Evolutionary conservation across 2,113 vertebrate species (phyloP).

Genomic region (Lepus timidus): DNA sequence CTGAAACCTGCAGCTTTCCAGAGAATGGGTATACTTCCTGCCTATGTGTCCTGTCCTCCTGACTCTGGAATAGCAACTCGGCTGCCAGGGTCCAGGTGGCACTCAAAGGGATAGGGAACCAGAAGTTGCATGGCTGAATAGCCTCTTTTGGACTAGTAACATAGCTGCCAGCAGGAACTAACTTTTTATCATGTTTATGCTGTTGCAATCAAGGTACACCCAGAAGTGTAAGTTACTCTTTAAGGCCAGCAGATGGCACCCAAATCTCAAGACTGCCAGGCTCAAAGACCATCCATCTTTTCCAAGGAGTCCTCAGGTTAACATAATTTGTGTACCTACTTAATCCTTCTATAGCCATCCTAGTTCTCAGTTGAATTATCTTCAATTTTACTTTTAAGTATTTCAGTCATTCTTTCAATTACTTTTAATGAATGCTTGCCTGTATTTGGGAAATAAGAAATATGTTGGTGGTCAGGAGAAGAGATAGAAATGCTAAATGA

Average conservation of each 20-base stretch:
- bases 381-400: neutral
- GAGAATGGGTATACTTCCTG: neutral
- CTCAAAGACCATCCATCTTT: neutral
- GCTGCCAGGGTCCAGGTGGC: neutral
- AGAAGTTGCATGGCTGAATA: neutral
- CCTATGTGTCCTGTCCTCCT: neutral
- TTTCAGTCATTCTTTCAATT: slow-evolving; percentile 48
- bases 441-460: neutral
- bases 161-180: neutral
- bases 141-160: neutral
- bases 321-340: neutral
- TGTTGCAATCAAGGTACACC: neutral
- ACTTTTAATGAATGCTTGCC: slow-evolving; percentile 29
- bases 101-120: neutral
- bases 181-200: neutral
- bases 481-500: neutral
- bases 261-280: neutral
- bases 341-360: neutral
- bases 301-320: neutral
- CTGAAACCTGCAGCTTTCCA: neutral
- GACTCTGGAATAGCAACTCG: neutral
- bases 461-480: neutral
- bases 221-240: neutral
- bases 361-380: neutral
- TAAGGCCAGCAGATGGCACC: slow-evolving; percentile 3